phyloP scores from a whole-genome alignment of 1,140 invertebrate species.

The Alviniconcha marisindica region DNA sequence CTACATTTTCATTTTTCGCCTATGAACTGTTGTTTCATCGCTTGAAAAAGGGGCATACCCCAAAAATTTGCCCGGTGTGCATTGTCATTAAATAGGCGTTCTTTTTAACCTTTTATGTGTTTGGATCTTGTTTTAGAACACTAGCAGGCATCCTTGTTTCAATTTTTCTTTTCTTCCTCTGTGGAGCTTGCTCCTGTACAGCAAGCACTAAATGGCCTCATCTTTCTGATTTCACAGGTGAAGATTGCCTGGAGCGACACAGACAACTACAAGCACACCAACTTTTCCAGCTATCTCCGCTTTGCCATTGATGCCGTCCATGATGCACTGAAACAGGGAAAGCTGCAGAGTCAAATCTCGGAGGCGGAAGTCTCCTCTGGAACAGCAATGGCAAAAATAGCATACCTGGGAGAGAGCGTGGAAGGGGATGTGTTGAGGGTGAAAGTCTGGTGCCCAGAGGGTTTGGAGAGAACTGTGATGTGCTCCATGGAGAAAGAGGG shows the following conservation, averaged over 20 bases:
- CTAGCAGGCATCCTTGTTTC: no score
- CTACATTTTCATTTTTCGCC: no score
- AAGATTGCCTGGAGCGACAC: conserved; percentile 45
- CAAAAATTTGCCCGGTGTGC: no score
- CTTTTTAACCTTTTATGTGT: no score
- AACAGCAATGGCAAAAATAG: conserved; percentile 20
- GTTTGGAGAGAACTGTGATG: conserved; percentile 18
- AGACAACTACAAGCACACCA: conserved; percentile 46
- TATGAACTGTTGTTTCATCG: no score
- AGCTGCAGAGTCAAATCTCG: neutral
- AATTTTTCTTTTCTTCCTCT: no score
- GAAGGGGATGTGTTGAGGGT: conserved; percentile 37
- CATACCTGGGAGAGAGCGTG: conserved; percentile 37
- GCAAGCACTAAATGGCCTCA: no score
- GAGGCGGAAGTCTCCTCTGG: conserved; percentile 15
- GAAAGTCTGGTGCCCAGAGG: conserved; percentile 34
- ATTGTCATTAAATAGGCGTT: no score
- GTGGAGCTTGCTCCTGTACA: no score
- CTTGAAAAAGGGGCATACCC: no score
- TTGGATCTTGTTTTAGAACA: no score
- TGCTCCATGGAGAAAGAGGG: conserved; percentile 37
- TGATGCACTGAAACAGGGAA: conserved; percentile 8
- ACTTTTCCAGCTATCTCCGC: conserved; percentile 38
- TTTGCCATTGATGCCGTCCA: conserved; percentile 44
- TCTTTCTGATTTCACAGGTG: neutral